phyloP scores from a whole-genome alignment of 1,140 invertebrate species.

The Megalopta genalis region DNA sequence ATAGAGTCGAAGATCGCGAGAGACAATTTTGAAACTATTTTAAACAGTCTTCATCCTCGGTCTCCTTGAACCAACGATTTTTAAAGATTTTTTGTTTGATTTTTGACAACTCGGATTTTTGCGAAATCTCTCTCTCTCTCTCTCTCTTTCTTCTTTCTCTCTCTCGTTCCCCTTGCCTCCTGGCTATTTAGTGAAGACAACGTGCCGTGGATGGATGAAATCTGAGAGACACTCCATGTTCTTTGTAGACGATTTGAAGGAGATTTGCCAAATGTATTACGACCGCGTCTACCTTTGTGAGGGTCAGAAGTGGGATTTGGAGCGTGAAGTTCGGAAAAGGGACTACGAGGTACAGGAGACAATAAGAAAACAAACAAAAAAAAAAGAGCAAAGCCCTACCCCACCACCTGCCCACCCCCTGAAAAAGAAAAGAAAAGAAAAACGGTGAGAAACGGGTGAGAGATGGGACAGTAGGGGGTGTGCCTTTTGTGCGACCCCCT shows the following conservation, averaged over 20 bases:
- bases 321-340: conserved; percentile 98
- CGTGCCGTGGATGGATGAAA: conserved; percentile 58
- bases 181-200: conserved; percentile 54
- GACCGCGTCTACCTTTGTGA: conserved; percentile 97
- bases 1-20: conserved; percentile 17
- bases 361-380: conserved; percentile 29
- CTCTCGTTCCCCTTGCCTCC: conserved; percentile 46
- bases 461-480: conserved; percentile 55
- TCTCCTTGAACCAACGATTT: too few relatives aligned
- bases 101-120: not conserved
- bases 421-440: conserved; percentile 30
- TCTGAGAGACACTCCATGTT: conserved; percentile 76
- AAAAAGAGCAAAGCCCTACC: conserved; percentile 27
- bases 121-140: not conserved
- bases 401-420: not conserved
- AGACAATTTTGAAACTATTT: too few relatives aligned
- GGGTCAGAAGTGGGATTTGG: conserved; percentile 99
- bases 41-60: too few relatives aligned
- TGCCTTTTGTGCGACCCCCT: conserved; percentile 59
- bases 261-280: conserved; percentile 96
- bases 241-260: conserved; percentile 89
- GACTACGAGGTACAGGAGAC: conserved; percentile 93
- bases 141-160: conserved; percentile 22
- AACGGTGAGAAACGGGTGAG: conserved; percentile 35
- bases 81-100: not conserved